These are phyloP conservation scores for Palythoa caribaeorum DNA, from an alignment of 92 coral and sea anemone genomes.

Conservation along the genomic window DNA sequence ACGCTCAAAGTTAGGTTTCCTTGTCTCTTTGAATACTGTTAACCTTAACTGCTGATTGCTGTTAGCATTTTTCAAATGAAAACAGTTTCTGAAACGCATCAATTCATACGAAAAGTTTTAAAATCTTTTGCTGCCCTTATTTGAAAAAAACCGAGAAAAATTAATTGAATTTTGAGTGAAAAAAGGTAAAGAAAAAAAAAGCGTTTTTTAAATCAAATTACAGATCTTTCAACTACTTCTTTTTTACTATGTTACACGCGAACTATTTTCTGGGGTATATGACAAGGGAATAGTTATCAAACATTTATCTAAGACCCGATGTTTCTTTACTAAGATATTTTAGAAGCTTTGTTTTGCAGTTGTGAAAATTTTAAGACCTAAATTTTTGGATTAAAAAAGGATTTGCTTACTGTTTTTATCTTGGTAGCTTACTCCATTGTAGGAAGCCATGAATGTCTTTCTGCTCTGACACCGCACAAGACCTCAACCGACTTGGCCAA, in stretches of 20 bases:
- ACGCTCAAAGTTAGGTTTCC: no score
- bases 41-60: no score
- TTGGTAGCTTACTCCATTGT: not conserved
- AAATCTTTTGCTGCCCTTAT: not conserved
- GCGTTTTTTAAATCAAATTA: not conserved
- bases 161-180: not conserved
- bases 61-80: no score
- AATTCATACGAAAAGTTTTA: not conserved
- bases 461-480: not conserved
- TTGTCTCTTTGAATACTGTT: no score
- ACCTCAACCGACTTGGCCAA: not conserved
- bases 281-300: not conserved
- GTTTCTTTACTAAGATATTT: no score
- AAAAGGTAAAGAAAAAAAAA: not conserved
- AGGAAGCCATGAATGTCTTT: not conserved
- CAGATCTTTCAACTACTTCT: not conserved
- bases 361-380: not conserved
- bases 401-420: not conserved
- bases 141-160: not conserved
- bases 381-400: not conserved
- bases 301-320: no score
- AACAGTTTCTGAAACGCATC: no score
- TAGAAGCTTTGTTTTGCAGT: no score
- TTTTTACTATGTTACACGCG: not conserved
- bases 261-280: not conserved